These are phyloP conservation scores for Endotricha flammealis DNA, from an alignment of 2,888 invertebrate species.

Conservation along the genomic window DNA sequence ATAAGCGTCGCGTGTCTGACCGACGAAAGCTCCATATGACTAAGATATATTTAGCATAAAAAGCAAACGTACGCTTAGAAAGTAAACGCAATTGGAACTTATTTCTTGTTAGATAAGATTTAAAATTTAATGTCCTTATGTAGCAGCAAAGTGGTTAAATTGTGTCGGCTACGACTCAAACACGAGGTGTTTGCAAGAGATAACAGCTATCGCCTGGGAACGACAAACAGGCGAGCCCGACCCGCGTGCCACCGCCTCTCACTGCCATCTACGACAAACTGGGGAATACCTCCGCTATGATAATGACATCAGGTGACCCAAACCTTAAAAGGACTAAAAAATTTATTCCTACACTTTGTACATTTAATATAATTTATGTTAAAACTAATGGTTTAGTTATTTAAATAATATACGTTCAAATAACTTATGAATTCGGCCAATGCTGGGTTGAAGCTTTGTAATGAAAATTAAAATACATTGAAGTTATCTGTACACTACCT, in stretches of 20 bases:
- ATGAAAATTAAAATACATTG: too few species aligned
- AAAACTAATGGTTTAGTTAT: too few species aligned
- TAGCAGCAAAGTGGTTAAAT: constrained; percentile 27
- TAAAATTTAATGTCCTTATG: constrained; percentile 11
- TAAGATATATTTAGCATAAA: constrained; percentile 16
- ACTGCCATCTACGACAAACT: constrained; percentile 49
- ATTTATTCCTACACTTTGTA: too few species aligned
- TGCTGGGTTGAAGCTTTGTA: too few species aligned
- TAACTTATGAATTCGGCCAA: too few species aligned
- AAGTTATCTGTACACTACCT: too few species aligned
- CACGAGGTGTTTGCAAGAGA: constrained; percentile 74
- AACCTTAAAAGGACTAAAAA: too few species aligned
- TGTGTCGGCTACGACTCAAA: constrained; percentile 65
- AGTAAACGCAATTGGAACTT: constrained; percentile 11
- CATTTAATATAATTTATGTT: too few species aligned
- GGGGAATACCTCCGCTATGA: constrained; percentile 30
- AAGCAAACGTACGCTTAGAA: not conserved
- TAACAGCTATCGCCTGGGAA: constrained; percentile 75
- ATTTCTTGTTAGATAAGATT: constrained; percentile 20
- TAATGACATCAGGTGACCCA: constrained; percentile 1
- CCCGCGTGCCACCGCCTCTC: constrained; percentile 60
- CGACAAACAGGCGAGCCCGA: constrained; percentile 65
- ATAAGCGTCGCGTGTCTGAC: constrained; percentile 59
- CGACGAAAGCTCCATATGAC: constrained; percentile 26
- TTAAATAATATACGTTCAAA: too few species aligned